These are phyloP conservation scores for Luffia ferchaultella DNA, from an alignment of 2,888 invertebrate species.

Conservation along the genomic window DNA sequence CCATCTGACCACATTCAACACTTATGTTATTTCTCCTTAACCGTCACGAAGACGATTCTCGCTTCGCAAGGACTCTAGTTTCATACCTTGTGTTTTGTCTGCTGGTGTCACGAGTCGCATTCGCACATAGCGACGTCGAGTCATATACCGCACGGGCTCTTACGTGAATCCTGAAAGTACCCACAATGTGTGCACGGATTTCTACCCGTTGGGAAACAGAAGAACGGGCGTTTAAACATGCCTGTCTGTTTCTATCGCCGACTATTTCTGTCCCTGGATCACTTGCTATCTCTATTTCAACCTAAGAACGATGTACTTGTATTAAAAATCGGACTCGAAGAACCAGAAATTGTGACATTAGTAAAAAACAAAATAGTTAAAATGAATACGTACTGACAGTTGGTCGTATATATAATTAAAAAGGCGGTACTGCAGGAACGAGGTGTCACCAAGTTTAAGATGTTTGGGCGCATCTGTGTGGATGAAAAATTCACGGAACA, in stretches of 20 bases:
- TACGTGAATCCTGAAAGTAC: constrained; percentile 19
- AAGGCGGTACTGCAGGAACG: constrained; percentile 71
- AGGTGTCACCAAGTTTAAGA: constrained; percentile 70
- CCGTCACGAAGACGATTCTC: too few species aligned
- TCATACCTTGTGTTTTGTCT: not conserved
- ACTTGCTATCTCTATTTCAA: constrained; percentile 35
- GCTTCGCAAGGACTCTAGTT: too few species aligned
- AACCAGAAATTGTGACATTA: not conserved
- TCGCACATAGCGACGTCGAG: constrained; percentile 21
- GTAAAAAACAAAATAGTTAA: not conserved
- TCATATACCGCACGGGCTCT: constrained; percentile 22
- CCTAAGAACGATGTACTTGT: constrained; percentile 23
- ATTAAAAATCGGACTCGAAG: too few species aligned
- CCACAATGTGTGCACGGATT: constrained; percentile 24
- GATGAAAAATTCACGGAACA: constrained; percentile 81
- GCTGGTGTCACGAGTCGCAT: constrained; percentile 5
- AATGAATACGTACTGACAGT: constrained; percentile 68
- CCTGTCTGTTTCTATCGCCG: constrained; percentile 21
- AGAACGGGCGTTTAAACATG: constrained; percentile 29
- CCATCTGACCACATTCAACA: too few species aligned
- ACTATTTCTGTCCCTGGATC: constrained; percentile 68
- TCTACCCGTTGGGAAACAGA: constrained; percentile 27
- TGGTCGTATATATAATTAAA: constrained; percentile 78
- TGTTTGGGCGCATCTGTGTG: constrained; percentile 74
- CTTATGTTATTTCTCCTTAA: too few species aligned